Evolutionary conservation across 2,888 invertebrate genomes (phyloP), one percentile per base, ranked within the genome.

Genomic region (Apodemia duryi): DNA sequence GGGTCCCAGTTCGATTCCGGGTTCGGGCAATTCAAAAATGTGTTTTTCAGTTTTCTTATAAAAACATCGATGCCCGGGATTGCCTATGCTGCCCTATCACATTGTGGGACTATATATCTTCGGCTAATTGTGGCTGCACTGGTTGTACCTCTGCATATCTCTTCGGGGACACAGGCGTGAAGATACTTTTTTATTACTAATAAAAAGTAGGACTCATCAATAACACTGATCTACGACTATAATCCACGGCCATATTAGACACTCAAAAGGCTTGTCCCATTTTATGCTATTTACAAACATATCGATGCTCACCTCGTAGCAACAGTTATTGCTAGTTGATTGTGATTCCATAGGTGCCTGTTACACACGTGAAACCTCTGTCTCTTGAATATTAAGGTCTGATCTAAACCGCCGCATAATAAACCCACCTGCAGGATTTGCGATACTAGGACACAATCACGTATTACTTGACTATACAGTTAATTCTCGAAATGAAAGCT

Each of bases 321-420:
- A 85, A 87, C 86, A 86, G 87, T 88, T 88, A 89, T 84, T 80
- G 82, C 79, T 78, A 77, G 77, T 82, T 78, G 76, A 82, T 87
- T 86, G 82, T 81, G 83, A 84, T 85, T 84, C 84, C 75, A 77
- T 78, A 74, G 76, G 82, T 79, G 83, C 79, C 78, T 77, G 78
- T 73, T 76, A 79, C 81, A 82, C 79, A 84, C 83, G 85, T 83
- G 78, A 76, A 75, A 71, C 72, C 69, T 69, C 73, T 77, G 77
- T 76, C 76, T 73, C 71, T 75, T 77, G 89, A 82, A 90, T 90
- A 86, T 81, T 82, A 88, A 90, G 75, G 69, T 72, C 71, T 75
- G 78, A 84, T 86, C 82, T 79, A 75, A 84, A 77, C 74, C 70
- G 74, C 86, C 85, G 87, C 88, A 82, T 90, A 88, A 89, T 88